Percentiles rank a stretch among this genome's conserved stretches.
These are phyloP conservation scores for Drosophila aldrichi DNA, from an alignment of 2,888 invertebrate genomes.

Conservation along the genomic window DNA sequence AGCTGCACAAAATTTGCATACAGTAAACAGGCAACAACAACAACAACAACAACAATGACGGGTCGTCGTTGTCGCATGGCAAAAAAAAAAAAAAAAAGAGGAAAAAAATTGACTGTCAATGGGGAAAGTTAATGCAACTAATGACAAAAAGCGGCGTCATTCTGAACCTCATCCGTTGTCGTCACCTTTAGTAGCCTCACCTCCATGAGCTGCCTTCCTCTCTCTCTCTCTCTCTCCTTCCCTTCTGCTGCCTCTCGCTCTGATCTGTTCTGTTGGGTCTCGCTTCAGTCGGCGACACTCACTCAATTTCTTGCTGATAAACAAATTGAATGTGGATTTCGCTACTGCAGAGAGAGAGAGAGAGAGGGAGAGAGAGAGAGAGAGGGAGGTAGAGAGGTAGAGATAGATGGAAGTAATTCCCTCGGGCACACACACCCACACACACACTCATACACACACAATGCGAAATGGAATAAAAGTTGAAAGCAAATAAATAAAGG, in stretches of 20 bases:
- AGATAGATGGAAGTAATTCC: slow-evolving; percentile 14
- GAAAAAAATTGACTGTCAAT: slow-evolving; percentile 72
- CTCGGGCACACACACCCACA: slow-evolving; percentile 36
- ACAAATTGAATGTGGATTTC: slow-evolving; percentile 83
- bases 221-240: too few relatives aligned
- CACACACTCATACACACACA: slow-evolving; percentile 22
- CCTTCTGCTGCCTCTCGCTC: too few relatives aligned
- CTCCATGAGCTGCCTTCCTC: neutral
- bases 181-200: slow-evolving; percentile 42
- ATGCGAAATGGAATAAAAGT: slow-evolving; percentile 63
- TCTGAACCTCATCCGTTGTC: slow-evolving; percentile 36
- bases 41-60: slow-evolving; percentile 14
- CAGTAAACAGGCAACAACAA: slow-evolving; percentile 55
- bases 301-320: slow-evolving; percentile 82
- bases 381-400: too few relatives aligned
- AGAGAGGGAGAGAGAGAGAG: neutral
- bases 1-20: slow-evolving; percentile 64
- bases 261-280: slow-evolving; percentile 15
- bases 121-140: slow-evolving; percentile 76
- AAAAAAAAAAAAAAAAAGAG: too few relatives aligned
- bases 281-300: slow-evolving; percentile 77
- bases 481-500: slow-evolving; percentile 79
- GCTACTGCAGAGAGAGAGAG: neutral
- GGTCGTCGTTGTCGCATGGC: slow-evolving; percentile 4
- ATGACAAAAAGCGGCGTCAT: slow-evolving; percentile 67